Base-by-base conservation (phyloP, 2,888 invertebrate genomes). In the Bibio marci region DNA sequence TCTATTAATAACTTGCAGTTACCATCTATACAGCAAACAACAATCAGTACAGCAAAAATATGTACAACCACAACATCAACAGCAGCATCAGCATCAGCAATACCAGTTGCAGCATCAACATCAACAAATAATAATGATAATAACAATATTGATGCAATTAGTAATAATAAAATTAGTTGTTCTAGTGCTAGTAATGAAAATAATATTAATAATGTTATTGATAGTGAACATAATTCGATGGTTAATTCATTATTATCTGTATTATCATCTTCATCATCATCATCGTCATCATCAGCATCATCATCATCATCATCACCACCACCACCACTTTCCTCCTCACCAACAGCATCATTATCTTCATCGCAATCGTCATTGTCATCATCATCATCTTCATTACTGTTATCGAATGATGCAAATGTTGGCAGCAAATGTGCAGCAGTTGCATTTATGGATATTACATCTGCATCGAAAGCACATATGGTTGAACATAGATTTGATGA, bases 371-470 rank as follows among this genome's bases (percentile, higher is more conserved):
- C 18, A 14, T 28, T 30, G 22, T 30, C 15, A 18, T 37, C 37
- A 62, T 26, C 37, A 34, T 27, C 37, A 25, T 33, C 40, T 54
- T 19, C 15, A 19, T 37, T 27, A 62, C 26, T 33, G 30, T 27
- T 34, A 17, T 28, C 40, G 54, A 40, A 37, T 37, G 28, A 18
- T 26, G 10, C 38, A 25, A 38, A 38, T 38, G 25, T 32, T 36
- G 38, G 35, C 35, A 38, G 49, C 54, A 40, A 54, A 52, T 81
- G 82, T 68, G 86, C 85, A 64, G 82, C 85, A 62, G 85, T 87
- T 67, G 85, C 86, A 66, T 91, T 91, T 72, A 88, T 90, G 78
- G 91, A 92, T 73, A 90, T 91, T 71, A 87, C 86, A 70, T 88
- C 88, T 57, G 91, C 91, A 61, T 79, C 87, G 59, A 91, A 90